Evolutionary conservation across 92 coral and sea anemone species (phyloP).

Genomic region (Scolanthus callimorphus): DNA sequence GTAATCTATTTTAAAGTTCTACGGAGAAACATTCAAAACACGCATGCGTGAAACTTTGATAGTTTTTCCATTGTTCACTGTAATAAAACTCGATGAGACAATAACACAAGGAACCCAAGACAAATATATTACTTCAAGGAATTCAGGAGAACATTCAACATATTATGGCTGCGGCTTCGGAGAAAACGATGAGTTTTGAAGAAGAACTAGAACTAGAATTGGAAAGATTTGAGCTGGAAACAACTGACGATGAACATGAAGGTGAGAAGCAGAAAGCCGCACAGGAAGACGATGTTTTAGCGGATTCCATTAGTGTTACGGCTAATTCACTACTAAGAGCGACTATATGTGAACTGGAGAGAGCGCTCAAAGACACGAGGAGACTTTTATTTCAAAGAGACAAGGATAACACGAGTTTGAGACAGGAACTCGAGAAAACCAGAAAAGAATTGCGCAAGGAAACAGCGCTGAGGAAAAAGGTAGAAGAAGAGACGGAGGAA

Average conservation of each 20-base stretch:
- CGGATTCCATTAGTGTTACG: constrained; percentile 62
- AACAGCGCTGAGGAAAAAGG: constrained; percentile 60
- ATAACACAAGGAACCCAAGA: too few species aligned
- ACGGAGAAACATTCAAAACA: too few species aligned
- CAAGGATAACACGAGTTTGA: constrained; percentile 61
- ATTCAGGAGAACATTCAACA: too few species aligned
- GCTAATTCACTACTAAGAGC: constrained; percentile 84
- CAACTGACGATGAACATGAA: constrained; percentile 50
- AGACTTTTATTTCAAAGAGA: constrained; percentile 77
- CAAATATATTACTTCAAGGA: too few species aligned
- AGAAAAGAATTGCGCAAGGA: constrained; percentile 90
- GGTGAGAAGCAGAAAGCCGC: constrained; percentile 20
- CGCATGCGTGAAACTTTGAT: too few species aligned
- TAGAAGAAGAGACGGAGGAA: constrained; percentile 30
- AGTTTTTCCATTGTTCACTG: too few species aligned
- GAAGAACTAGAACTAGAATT: constrained; percentile 31
- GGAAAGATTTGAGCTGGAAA: constrained; percentile 47
- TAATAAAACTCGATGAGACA: too few species aligned
- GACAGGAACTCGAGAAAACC: constrained; percentile 76
- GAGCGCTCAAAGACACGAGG: constrained; percentile 88
- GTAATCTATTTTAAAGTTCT: too few species aligned
- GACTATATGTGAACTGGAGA: constrained; percentile 87
- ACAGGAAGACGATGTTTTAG: constrained; percentile 23
- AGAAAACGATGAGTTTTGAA: constrained; percentile 11
- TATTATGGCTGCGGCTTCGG: constrained; percentile 1